Conservation (phyloP, 2,888 invertebrate species). For the Zele albiditarsus region DNA sequence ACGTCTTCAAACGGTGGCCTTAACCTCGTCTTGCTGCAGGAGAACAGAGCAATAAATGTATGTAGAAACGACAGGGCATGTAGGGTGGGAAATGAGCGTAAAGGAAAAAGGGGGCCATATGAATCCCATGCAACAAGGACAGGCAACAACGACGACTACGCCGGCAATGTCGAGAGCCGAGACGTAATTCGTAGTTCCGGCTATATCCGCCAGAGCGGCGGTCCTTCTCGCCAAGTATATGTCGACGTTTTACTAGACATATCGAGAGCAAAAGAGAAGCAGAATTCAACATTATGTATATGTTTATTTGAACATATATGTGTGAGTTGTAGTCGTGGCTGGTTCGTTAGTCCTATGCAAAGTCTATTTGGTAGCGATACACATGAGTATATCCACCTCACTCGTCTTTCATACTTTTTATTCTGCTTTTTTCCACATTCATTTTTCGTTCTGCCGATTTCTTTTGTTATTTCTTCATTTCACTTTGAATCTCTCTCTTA, state of each 20-base stretch:
- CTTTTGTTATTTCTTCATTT: background rate
- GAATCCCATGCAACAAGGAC: background rate
- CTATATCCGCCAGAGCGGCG: constrained; percentile 66
- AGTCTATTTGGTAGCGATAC: background rate
- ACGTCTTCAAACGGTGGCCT: constrained; percentile 49
- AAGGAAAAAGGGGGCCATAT: constrained; percentile 22
- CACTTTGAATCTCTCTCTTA: background rate
- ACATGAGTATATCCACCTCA: background rate
- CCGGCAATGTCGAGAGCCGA: constrained; percentile 18
- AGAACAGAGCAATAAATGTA: background rate
- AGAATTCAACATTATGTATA: constrained; percentile 26
- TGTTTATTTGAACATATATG: background rate
- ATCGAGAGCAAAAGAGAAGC: constrained; percentile 8
- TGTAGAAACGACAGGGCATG: background rate
- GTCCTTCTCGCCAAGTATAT: constrained; percentile 50
- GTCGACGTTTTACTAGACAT: constrained; percentile 26
- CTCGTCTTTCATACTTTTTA: background rate
- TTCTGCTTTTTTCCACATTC: constrained; percentile 25
- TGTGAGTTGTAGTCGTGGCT: background rate
- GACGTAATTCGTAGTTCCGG: constrained; percentile 62
- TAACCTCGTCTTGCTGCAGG: constrained; percentile 44
- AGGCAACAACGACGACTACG: background rate
- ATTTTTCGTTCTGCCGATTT: constrained; percentile 24
- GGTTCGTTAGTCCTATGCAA: background rate
- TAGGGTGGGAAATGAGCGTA: constrained; percentile 9